Percentiles rank a stretch among this genome's conserved stretches.
Conservation (phyloP, 1,140 invertebrate species). For the Chionoecetes opilio region DNA sequence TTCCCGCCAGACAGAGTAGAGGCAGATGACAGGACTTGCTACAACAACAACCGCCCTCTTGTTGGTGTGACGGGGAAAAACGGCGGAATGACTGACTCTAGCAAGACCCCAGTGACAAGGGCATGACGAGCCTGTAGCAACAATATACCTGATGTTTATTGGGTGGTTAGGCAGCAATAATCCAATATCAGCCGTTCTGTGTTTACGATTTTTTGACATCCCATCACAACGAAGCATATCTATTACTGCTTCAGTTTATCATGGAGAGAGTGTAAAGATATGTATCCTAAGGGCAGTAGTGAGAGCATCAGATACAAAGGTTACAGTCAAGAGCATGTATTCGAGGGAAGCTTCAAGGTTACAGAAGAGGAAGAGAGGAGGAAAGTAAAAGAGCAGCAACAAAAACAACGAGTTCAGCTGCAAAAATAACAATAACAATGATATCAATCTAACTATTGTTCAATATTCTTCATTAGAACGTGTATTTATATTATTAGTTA, state of each 20-base stretch:
- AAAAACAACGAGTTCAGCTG: too few relatives aligned
- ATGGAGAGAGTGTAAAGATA: background rate
- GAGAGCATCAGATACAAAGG: too few relatives aligned
- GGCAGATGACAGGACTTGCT: background rate
- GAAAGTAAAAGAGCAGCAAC: too few relatives aligned
- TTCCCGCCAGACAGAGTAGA: background rate
- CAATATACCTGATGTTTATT: constrained; percentile 22
- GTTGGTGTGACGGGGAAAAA: background rate
- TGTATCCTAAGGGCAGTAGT: too few relatives aligned
- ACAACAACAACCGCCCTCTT: background rate
- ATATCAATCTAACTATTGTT: too few relatives aligned
- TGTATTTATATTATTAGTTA: too few relatives aligned
- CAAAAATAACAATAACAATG: too few relatives aligned
- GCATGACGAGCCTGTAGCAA: background rate
- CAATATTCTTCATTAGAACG: too few relatives aligned
- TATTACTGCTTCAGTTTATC: background rate
- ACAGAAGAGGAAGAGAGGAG: too few relatives aligned
- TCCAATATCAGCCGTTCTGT: background rate
- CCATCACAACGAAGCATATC: background rate
- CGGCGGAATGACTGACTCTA: background rate
- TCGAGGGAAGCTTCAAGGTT: too few relatives aligned
- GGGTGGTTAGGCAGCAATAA: background rate
- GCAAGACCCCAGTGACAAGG: background rate
- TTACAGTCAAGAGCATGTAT: too few relatives aligned
- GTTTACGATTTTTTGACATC: background rate